Percentiles rank a stretch among this genome's conserved stretches.
Evolutionary conservation across 2,888 invertebrate genomes (phyloP).

Genomic region (Lepidonotus clava): DNA sequence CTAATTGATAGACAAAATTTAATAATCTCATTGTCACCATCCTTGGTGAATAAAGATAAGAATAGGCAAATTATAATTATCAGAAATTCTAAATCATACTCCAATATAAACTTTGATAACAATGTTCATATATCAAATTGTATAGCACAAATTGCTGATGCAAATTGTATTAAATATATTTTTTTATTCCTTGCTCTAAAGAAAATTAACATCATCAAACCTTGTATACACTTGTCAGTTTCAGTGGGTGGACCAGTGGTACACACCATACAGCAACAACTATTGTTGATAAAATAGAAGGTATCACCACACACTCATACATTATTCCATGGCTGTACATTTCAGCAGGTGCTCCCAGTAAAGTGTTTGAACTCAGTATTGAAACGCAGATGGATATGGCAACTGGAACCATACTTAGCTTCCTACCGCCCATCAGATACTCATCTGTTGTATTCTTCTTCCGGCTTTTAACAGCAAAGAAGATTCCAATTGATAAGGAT

Average conservation of each 20-base stretch:
- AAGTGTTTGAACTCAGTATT: conserved; percentile 13
- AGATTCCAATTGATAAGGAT: not conserved
- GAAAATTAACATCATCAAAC: no score
- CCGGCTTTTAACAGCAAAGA: conserved; percentile 7
- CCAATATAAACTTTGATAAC: no score
- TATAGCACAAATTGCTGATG: no score
- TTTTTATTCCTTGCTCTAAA: no score
- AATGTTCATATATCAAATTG: no score
- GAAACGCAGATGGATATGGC: conserved; percentile 40
- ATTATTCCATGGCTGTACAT: conserved; percentile 41
- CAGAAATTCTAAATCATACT: no score
- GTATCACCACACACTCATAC: conserved; percentile 29
- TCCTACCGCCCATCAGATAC: conserved; percentile 48
- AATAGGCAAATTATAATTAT: no score
- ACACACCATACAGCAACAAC: not conserved
- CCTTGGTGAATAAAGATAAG: no score
- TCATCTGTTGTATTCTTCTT: conserved; percentile 35
- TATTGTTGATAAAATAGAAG: conserved; percentile 4
- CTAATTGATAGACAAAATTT: no score
- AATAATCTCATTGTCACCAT: no score
- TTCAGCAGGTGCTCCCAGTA: conserved; percentile 44
- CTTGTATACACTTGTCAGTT: conserved; percentile 30
- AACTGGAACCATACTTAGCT: conserved; percentile 20
- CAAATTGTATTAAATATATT: no score
- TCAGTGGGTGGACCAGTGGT: conserved; percentile 15